Conservation (phyloP, 2,113 vertebrate genomes). For the Triplophysa tibetana region DNA sequence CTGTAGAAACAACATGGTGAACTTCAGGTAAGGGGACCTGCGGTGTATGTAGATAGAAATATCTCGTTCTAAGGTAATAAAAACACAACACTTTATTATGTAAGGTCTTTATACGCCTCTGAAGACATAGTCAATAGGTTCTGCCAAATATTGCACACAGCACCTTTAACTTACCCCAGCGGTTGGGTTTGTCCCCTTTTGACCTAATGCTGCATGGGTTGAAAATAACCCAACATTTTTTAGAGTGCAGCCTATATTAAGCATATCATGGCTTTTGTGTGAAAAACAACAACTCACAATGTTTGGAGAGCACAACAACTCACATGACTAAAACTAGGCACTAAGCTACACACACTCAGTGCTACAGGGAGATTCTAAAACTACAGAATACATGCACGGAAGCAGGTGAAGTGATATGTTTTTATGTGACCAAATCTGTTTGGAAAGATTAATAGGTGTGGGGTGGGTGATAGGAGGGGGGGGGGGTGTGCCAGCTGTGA, state of each 20-base stretch:
- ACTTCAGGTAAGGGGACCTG: no score
- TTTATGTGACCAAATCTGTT: conserved; percentile 7
- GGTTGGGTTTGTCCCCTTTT: no score
- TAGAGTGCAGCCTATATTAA: not conserved
- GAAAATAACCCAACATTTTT: no score
- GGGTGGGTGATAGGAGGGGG: not conserved
- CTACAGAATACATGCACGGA: conserved; percentile 1
- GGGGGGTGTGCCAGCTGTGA: conserved; percentile 24
- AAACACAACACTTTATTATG: no score
- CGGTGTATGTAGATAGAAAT: no score
- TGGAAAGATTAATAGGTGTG: not conserved
- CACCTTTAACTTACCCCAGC: no score
- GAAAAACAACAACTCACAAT: not conserved
- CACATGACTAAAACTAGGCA: not conserved
- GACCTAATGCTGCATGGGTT: no score
- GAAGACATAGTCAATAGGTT: no score
- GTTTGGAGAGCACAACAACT: not conserved
- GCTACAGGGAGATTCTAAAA: not conserved
- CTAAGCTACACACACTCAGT: not conserved
- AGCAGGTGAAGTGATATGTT: conserved; percentile 6
- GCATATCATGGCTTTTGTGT: not conserved
- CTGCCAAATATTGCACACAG: no score
- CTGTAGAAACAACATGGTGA: no score
- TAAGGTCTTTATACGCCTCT: no score
- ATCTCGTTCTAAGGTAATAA: no score